A percentile compares a stretch with the other conserved stretches of the same genome.
phyloP scores from a whole-genome alignment of 1,140 invertebrate species.

The Drosophila asahinai region DNA sequence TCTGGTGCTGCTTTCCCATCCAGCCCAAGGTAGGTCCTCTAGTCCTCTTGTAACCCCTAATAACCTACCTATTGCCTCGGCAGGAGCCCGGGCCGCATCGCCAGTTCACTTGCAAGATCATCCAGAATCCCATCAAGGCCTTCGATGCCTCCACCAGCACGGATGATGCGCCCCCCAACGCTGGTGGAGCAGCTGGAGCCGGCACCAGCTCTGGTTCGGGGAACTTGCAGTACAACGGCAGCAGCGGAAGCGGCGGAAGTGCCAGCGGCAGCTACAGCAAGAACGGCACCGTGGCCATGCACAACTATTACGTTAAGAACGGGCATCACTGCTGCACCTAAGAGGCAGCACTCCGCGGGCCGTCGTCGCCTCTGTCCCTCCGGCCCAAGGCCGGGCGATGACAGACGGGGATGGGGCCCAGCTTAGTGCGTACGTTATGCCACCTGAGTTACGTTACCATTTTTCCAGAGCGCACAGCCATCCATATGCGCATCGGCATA shows the following conservation, averaged over 20 bases:
- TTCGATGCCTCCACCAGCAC: slow-evolving; percentile 55
- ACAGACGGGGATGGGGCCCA: slow-evolving; percentile 1
- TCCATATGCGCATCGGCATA: slow-evolving; percentile 27
- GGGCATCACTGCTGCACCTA: slow-evolving; percentile 78
- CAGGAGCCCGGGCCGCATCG: slow-evolving; percentile 73
- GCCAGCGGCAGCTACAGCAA: slow-evolving; percentile 67
- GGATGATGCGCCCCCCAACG: slow-evolving; percentile 25
- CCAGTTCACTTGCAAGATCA: slow-evolving; percentile 75
- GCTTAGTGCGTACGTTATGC: not conserved
- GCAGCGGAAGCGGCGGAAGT: slow-evolving; percentile 20
- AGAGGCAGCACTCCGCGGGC: slow-evolving; percentile 5
- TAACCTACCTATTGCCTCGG: not conserved
- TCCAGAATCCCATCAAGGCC: slow-evolving; percentile 65
- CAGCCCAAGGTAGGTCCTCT: slow-evolving; percentile 86
- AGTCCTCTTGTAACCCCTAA: not conserved
- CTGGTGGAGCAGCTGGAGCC: not conserved
- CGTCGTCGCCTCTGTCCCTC: no score
- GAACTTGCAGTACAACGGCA: slow-evolving; percentile 44
- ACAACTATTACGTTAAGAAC: slow-evolving; percentile 76
- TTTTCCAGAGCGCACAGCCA: slow-evolving; percentile 19
- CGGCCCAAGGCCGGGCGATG: slow-evolving; percentile 5
- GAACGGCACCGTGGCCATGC: slow-evolving; percentile 72
- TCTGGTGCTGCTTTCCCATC: slow-evolving; percentile 89
- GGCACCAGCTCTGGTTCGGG: slow-evolving; percentile 15
- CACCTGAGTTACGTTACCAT: slow-evolving; percentile 11